These are phyloP conservation scores for Tetramorium bicarinatum DNA, from an alignment of 2,888 invertebrate genomes.

Conservation along the genomic window DNA sequence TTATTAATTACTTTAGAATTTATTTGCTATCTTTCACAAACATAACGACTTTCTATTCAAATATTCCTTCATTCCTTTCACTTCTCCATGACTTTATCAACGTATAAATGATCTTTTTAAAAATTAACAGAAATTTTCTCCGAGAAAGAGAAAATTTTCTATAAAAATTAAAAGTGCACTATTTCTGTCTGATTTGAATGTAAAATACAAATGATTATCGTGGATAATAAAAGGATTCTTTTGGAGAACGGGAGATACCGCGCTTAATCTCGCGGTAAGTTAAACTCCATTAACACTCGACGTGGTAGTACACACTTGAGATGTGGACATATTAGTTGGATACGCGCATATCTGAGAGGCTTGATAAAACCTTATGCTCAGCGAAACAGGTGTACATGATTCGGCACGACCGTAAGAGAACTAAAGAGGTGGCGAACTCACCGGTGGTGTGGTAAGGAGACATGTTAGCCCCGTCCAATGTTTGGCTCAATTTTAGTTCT, in stretches of 20 bases:
- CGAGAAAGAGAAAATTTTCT: background rate
- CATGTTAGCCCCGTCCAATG: slow-evolving; percentile 89
- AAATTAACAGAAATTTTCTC: background rate
- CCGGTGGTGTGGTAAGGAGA: slow-evolving; percentile 91
- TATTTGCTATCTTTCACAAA: background rate
- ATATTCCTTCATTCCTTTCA: background rate
- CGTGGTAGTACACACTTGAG: slow-evolving; percentile 35
- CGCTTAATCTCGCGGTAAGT: slow-evolving; percentile 35
- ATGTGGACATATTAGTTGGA: slow-evolving; percentile 56
- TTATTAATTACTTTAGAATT: background rate
- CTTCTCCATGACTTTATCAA: background rate
- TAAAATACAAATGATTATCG: background rate
- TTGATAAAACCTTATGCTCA: slow-evolving; percentile 51
- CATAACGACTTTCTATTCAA: background rate
- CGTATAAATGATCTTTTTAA: background rate
- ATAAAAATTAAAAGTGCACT: background rate
- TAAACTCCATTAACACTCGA: slow-evolving; percentile 38
- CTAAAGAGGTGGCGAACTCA: slow-evolving; percentile 86
- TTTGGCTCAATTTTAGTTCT: slow-evolving; percentile 91
- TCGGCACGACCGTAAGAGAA: slow-evolving; percentile 65
- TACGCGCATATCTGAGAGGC: slow-evolving; percentile 35
- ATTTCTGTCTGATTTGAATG: background rate
- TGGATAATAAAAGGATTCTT: slow-evolving; percentile 16
- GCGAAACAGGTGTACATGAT: slow-evolving; percentile 57
- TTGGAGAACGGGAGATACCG: background rate